Conservation (phyloP, 2,888 invertebrate genomes). For the Buathra laborator region DNA sequence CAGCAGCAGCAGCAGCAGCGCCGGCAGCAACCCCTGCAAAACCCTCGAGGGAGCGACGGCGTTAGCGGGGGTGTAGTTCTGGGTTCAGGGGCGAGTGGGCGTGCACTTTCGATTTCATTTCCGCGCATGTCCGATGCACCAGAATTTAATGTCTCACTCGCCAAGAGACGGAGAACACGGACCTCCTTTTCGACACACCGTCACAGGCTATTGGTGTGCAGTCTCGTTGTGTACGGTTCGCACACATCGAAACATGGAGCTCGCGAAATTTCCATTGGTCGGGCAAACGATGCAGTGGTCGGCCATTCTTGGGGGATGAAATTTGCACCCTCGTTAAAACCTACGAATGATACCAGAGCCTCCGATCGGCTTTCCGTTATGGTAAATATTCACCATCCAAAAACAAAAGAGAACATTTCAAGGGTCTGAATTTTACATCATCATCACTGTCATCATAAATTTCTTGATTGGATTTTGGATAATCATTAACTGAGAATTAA, state of each 20-base stretch:
- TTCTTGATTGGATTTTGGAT: too few species aligned
- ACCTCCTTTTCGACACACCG: conserved; percentile 36
- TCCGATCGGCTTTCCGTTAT: background rate
- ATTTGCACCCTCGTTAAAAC: conserved; percentile 25
- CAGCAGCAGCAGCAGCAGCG: conserved; percentile 44
- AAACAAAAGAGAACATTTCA: background rate
- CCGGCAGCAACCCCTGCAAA: conserved; percentile 38
- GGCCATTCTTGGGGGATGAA: conserved; percentile 46
- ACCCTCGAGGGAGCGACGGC: conserved; percentile 37
- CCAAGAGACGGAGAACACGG: conserved; percentile 49
- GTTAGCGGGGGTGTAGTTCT: conserved; percentile 79
- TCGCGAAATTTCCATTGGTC: conserved; percentile 66
- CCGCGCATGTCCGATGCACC: conserved; percentile 80
- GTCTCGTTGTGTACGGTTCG: conserved; percentile 3
- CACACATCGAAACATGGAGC: background rate
- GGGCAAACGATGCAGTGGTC: conserved; percentile 55
- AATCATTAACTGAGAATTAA: too few species aligned
- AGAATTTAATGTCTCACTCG: conserved; percentile 55
- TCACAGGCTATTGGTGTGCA: background rate
- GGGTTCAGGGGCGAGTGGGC: conserved; percentile 83
- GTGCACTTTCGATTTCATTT: conserved; percentile 83
- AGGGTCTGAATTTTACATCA: background rate
- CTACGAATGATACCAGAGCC: background rate
- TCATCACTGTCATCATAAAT: too few species aligned
- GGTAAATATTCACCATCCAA: background rate